Evolutionary conservation across 1,140 invertebrate species (phyloP).

Genomic region (Drosophila auraria): DNA sequence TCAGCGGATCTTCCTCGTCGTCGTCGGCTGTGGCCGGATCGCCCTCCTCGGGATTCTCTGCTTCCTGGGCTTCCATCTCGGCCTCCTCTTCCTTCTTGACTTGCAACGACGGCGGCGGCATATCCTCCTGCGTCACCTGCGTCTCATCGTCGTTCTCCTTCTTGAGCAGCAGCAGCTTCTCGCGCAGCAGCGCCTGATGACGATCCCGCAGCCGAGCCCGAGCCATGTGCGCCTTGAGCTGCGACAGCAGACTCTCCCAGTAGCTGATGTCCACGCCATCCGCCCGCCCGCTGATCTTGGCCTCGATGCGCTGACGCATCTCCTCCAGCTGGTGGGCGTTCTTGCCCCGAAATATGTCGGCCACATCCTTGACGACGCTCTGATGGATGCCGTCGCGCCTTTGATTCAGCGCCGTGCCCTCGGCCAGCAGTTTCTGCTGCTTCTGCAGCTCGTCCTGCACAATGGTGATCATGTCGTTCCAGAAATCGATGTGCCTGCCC

Average conservation of each 20-base stretch:
- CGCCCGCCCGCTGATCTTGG: constrained; percentile 92
- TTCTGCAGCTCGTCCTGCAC: constrained; percentile 98
- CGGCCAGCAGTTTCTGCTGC: constrained; percentile 89
- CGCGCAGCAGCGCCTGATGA: constrained; percentile 95
- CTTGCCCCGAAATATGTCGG: constrained; percentile 95
- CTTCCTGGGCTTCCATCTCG: constrained; percentile 18
- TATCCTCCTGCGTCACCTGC: constrained; percentile 29
- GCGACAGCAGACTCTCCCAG: constrained; percentile 97
- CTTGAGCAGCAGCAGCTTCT: constrained; percentile 96
- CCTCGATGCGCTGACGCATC: constrained; percentile 94
- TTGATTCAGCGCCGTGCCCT: constrained; percentile 87
- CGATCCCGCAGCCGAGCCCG: constrained; percentile 95
- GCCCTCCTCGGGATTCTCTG: constrained; percentile 14
- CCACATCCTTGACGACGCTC: constrained; percentile 95
- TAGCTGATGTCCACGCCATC: constrained; percentile 98
- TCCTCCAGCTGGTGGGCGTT: constrained; percentile 93
- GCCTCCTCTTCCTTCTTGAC: constrained; percentile 30
- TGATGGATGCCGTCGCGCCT: constrained; percentile 97
- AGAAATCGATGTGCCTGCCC: constrained; percentile 96
- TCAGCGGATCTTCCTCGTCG: constrained; percentile 85
- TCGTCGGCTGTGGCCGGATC: constrained; percentile 30
- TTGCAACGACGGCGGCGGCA: not conserved
- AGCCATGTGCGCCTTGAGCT: constrained; percentile 98
- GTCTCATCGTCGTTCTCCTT: constrained; percentile 86
- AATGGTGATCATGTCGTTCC: constrained; percentile 98